Evolutionary conservation across 1,140 invertebrate species (phyloP), one percentile per base, ranked within the genome.

Genomic region (Leptinotarsa lineolata): DNA sequence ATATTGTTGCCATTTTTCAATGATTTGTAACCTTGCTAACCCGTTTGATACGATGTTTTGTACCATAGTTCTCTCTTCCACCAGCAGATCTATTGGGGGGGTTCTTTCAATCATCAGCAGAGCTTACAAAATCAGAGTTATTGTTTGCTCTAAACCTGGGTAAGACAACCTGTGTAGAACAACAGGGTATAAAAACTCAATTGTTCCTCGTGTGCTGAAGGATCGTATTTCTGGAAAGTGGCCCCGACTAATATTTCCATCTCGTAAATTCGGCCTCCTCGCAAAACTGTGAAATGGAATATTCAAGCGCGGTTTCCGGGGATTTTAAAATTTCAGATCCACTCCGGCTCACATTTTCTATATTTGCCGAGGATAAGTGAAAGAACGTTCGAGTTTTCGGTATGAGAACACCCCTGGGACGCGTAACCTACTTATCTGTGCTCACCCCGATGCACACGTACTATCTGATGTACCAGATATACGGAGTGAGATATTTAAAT

Each of bases 241-340:
- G 48, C 48, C 15, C 48, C 48, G 48, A 5, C 72, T 69, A 72
- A 76, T 76, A 76, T 76, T 76, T 76, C 72, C 67, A 70, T 46
- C 67, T 21, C 72, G 48, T 13, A 54, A 18, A 54, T n/a, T n/a
- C 48, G 48, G n/a, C 48, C 48, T 5, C n/a, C 59, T 15, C 68
- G 72, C 67, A 61, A 69, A 72, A 54, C 48, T 54, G 48, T 69
- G 70, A 77, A 75, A 75, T 76, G 70, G 76, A 77, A 77, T 77
- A 77, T 77, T 76, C 72, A 74, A 77, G 76, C 70, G 76, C 66
- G 72, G 74, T 72, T 77, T 73, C 74, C 69, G 68, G 20, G 65
- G 72, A 77, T 77, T 77, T 77, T 77, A 77, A 77, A 77, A 74
- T 77, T 77, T 77, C 74, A 77, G 68, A 72, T 72, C 74, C 66